phyloP scores from a whole-genome alignment of 2,113 vertebrate species.

The Telmatochromis bifrenatus region DNA sequence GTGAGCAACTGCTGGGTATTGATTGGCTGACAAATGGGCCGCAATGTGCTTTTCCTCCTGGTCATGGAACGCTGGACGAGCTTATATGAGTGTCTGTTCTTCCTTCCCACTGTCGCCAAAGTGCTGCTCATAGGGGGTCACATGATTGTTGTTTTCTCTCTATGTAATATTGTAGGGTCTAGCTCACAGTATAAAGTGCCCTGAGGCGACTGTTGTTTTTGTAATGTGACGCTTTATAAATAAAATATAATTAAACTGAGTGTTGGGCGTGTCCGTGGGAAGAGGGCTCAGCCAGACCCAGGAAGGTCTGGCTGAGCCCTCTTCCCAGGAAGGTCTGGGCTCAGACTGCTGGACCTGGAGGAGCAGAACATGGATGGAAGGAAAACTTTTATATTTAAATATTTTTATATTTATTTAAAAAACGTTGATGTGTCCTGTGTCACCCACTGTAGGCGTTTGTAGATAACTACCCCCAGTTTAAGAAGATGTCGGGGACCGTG shows the following conservation, averaged over 20 bases:
- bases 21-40: not conserved
- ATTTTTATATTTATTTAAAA: not conserved
- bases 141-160: not conserved
- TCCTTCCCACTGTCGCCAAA: rapidly evolving
- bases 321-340: not conserved
- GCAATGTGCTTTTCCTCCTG: not conserved
- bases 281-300: rapidly evolving
- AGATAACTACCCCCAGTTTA: slow-evolving; percentile 97
- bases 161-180: rapidly evolving
- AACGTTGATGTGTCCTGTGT: rapidly evolving
- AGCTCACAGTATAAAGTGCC: rapidly evolving
- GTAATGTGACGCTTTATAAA: not conserved
- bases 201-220: not conserved
- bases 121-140: not conserved
- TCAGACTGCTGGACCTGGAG: not conserved
- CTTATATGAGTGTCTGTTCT: not conserved
- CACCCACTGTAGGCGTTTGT: slow-evolving; percentile 82
- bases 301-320: not conserved
- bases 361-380: not conserved
- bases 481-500: slow-evolving; percentile 96
- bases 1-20: not conserved
- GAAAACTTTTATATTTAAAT: not conserved
- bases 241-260: not conserved
- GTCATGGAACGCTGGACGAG: not conserved
- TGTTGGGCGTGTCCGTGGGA: not conserved